Percentiles rank a stretch among this genome's conserved stretches.
Evolutionary conservation across 2,888 invertebrate species (phyloP).

Genomic region (Ganaspis brasiliensis): DNA sequence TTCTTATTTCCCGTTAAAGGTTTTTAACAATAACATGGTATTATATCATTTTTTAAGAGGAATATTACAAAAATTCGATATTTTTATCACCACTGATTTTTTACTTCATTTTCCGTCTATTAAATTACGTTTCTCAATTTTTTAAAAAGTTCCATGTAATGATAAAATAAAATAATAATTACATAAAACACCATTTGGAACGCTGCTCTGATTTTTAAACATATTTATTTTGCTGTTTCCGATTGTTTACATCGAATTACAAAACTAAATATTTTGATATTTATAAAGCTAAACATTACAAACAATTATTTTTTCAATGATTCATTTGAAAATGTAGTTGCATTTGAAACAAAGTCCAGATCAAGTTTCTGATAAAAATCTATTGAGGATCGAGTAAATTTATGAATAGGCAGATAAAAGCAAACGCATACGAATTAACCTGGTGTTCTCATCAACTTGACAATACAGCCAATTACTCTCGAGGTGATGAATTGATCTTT

Average conservation of each 20-base stretch:
- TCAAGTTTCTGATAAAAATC: neutral
- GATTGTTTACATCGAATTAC: too few relatives aligned
- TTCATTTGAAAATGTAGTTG: too few relatives aligned
- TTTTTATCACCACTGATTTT: too few relatives aligned
- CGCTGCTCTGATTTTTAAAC: neutral
- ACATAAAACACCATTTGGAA: too few relatives aligned
- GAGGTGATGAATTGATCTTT: slow-evolving; percentile 65
- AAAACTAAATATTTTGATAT: neutral
- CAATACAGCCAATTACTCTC: slow-evolving; percentile 67
- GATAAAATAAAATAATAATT: too few relatives aligned
- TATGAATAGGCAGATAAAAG: slow-evolving; percentile 55
- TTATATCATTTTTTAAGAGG: neutral
- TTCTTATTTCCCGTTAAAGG: neutral
- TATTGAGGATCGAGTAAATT: slow-evolving; percentile 50
- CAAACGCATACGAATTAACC: slow-evolving; percentile 61
- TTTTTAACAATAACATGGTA: neutral
- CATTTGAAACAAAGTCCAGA: too few relatives aligned
- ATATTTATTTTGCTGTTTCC: neutral
- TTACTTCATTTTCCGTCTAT: too few relatives aligned
- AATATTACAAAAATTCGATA: neutral
- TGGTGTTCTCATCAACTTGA: slow-evolving; percentile 50
- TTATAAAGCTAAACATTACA: too few relatives aligned
- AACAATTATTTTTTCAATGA: too few relatives aligned
- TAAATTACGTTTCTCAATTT: too few relatives aligned
- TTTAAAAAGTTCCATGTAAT: too few relatives aligned